Evolutionary conservation across 2,113 vertebrate genomes (phyloP), one percentile per base, ranked within the genome.

Genomic region (Myotis davidii): DNA sequence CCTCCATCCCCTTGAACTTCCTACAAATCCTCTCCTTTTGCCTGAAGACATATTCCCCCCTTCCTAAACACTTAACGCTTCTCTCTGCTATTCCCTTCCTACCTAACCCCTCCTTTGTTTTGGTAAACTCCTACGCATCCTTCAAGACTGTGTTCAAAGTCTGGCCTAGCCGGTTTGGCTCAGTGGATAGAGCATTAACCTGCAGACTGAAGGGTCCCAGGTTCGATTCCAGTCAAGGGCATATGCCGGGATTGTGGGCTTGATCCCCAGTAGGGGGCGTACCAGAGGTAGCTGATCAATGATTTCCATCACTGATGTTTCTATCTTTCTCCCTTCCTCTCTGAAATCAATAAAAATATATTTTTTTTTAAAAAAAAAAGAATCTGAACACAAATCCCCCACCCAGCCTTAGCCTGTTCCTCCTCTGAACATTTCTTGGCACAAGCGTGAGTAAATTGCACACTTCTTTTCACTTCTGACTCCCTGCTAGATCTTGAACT

Each of bases 41-140:
- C 59, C 61, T 92, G 82, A 78, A 45, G 48, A 92, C 93, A 88
- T 42, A 69, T 39, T 93, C 23, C 81, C 39, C 18, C 21, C 16
- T 76, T 56, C 37, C 79, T 95, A 70, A 95, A 91, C 11, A 85
- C 42, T 37, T 56, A 9, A 9, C 0, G 12, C 48, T 25, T 95
- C 39, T 91, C 45, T 87, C 6, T 81, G 29, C 9, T 54, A 13
- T 52, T 85, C 18, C 32, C n/a, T 90, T 76, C 74, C 61, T 90
- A 13, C 32, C 17, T 74, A 50, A 39, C 32, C n/a, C 17, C 85
- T 61, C 37, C 45, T 94, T 82, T 73, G 59, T 94, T 34, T 64
- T 34, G n/a, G 78, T 59, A 85, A 96, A 94, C 37, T 90, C 81
- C 39, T 81, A 39, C n/a, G 7, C 52, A 76, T 85, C 83, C 93